These are phyloP conservation scores for Drosophila punjabiensis DNA, from an alignment of 1,140 invertebrate genomes.

Conservation along the genomic window DNA sequence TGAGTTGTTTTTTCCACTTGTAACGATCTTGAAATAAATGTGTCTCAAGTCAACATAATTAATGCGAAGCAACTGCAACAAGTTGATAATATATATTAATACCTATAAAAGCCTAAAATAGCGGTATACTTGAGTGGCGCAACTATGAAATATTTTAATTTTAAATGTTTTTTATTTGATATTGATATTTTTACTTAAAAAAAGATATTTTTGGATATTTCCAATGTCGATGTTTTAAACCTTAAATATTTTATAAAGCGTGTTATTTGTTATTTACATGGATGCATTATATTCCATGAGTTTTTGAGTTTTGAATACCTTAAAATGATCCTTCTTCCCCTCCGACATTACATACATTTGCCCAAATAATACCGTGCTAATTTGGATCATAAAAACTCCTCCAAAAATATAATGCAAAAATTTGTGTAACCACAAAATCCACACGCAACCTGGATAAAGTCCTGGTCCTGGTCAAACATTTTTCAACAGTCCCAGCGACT, in stretches of 20 bases:
- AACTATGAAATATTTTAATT: too few relatives aligned
- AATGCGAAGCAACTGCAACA: constrained; percentile 29
- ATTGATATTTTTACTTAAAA: too few relatives aligned
- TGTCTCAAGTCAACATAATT: constrained; percentile 18
- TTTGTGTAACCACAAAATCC: constrained; percentile 62
- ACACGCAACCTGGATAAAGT: constrained; percentile 37
- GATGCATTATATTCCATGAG: too few relatives aligned
- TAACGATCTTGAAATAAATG: constrained; percentile 19
- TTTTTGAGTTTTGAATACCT: neutral
- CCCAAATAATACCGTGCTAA: neutral
- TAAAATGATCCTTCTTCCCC: neutral
- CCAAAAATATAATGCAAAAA: constrained; percentile 20
- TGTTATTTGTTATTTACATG: too few relatives aligned
- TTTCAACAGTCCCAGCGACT: neutral
- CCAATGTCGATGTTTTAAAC: too few relatives aligned
- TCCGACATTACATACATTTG: neutral
- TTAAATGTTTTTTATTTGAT: too few relatives aligned
- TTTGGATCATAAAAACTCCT: constrained; percentile 4
- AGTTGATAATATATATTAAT: constrained; percentile 7
- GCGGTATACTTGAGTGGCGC: neutral
- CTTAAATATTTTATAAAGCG: too few relatives aligned
- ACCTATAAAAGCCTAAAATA: constrained; percentile 6
- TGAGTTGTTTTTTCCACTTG: constrained; percentile 33
- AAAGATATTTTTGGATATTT: too few relatives aligned
- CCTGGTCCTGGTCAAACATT: constrained; percentile 14